A percentile compares a stretch with the other conserved stretches of the same genome.
phyloP scores from a whole-genome alignment of 2,797 vertebrate species.

The Cyclura pinguis region DNA sequence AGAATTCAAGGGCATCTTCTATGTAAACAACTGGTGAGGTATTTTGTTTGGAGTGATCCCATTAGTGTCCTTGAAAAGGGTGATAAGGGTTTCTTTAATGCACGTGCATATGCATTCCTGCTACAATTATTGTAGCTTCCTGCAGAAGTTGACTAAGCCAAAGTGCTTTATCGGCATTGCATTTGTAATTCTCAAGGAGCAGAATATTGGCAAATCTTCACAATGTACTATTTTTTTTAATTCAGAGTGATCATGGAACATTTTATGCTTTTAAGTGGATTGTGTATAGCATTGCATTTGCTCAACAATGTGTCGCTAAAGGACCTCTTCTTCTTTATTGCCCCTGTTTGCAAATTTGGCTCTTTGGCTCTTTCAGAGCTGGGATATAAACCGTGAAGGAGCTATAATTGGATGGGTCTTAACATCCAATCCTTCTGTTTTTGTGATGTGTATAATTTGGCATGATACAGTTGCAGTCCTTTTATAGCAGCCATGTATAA shows the following conservation, averaged over 20 bases:
- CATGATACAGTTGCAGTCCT: constrained; percentile 44
- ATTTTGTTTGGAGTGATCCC: not conserved
- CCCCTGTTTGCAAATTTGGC: constrained; percentile 36
- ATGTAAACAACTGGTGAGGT: not conserved
- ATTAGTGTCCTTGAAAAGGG: not conserved
- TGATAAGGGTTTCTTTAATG: not conserved
- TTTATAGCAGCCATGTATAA: constrained; percentile 35
- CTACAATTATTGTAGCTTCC: not conserved
- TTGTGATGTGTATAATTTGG: constrained; percentile 63
- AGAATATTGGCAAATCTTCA: not conserved
- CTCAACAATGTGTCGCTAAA: constrained; percentile 38
- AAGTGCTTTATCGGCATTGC: not conserved
- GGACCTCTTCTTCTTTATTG: constrained; percentile 25
- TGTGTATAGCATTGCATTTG: constrained; percentile 27
- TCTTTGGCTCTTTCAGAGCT: constrained; percentile 2
- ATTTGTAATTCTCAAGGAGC: not conserved
- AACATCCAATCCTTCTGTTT: constrained; percentile 51
- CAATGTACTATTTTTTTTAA: too few species aligned
- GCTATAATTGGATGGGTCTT: constrained; percentile 58
- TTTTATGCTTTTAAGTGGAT: constrained; percentile 2
- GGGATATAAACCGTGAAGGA: constrained; percentile 53
- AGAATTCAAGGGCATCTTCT: not conserved
- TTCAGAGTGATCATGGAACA: constrained; percentile 25
- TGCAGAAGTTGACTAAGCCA: not conserved
- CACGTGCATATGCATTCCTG: not conserved